Evolutionary conservation across 2,113 vertebrate genomes (phyloP), one percentile per base, ranked within the genome.

Genomic region (Cryptomyrus ogoouensis): DNA sequence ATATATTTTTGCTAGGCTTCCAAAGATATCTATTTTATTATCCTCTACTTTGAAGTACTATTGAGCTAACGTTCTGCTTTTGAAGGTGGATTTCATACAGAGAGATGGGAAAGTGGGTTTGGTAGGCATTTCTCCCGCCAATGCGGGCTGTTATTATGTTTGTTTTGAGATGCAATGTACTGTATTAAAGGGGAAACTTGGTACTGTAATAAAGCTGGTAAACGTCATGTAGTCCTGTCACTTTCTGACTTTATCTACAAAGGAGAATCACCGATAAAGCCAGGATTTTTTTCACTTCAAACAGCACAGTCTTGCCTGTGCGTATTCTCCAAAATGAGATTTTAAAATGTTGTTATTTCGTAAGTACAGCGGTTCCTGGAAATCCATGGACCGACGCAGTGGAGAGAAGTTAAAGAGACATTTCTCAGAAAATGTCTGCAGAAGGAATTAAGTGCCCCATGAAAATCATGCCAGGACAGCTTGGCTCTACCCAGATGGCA

Each of bases 1-100:
- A 66, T 86, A 87, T 90, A 90, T 90, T 50, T 87, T 90, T 87
- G 44, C 56, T 42, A 87, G 83, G 19, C 86, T 74, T 89, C 15
- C 66, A 49, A 58, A 89, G 88, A 27, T 62, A 39, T 89, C 12
- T 85, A 47, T 85, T 90, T n/a, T 83, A 47, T 31, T 90, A 84
- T 74, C 8, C 47, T 46, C 19, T 62, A 39, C 80, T 86, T 66
- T 35, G 46, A 47, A 86, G 66, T 66, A 62, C 35, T 62, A 49
- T 44, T 85, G 15, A 24, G 44, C n/a, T 87, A 49, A 19, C 47
- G 1, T 49, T 70, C 42, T 86, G 83, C 24, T 44, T 87, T 90
- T 56, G 5, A 88, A 62, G 15, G 66, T 27, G 27, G 15, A 31
- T n/a, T 19, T 74, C 7, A 74, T 70, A 7, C 44, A 47, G 39